phyloP scores from a whole-genome alignment of 1,140 invertebrate genomes.

The Babylonia areolata region DNA sequence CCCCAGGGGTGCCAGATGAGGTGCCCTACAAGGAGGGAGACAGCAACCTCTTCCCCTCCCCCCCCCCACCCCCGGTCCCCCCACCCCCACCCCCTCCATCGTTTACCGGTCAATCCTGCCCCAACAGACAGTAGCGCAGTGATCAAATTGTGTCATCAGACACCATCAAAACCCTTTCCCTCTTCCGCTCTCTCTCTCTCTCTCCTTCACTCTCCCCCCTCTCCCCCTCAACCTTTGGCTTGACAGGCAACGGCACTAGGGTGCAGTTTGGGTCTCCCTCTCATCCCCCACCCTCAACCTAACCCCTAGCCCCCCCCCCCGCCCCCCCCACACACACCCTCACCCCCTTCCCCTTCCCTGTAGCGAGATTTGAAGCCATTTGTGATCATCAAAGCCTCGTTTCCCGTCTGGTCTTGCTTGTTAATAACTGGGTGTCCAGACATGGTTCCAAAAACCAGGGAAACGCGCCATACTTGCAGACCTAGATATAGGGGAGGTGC shows the following conservation, averaged over 20 bases:
- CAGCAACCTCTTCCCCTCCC: too few relatives aligned
- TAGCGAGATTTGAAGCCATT: slow-evolving; percentile 12
- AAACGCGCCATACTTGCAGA: not conserved
- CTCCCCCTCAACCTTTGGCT: not conserved
- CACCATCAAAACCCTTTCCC: slow-evolving; percentile 12
- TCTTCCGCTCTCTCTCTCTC: not conserved
- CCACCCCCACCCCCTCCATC: not conserved
- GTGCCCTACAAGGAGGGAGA: too few relatives aligned
- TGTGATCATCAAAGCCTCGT: slow-evolving; percentile 28
- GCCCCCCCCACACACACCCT: not conserved
- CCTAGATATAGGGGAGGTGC: not conserved
- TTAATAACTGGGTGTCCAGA: slow-evolving; percentile 28
- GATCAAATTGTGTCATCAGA: slow-evolving; percentile 21
- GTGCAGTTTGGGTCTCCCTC: slow-evolving; percentile 25
- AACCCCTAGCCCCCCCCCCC: not conserved
- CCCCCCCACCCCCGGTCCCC: too few relatives aligned
- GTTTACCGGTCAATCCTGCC: not conserved
- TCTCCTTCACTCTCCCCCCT: slow-evolving; percentile 1
- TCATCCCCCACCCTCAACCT: too few relatives aligned
- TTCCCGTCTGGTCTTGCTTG: slow-evolving; percentile 1
- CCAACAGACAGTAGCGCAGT: not conserved
- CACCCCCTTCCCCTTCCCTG: not conserved
- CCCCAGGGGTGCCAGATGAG: too few relatives aligned
- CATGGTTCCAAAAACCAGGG: not conserved
- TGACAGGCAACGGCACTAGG: slow-evolving; percentile 18